These are phyloP conservation scores for Nasonovia ribisnigri DNA, from an alignment of 2,888 invertebrate species.

Conservation along the genomic window DNA sequence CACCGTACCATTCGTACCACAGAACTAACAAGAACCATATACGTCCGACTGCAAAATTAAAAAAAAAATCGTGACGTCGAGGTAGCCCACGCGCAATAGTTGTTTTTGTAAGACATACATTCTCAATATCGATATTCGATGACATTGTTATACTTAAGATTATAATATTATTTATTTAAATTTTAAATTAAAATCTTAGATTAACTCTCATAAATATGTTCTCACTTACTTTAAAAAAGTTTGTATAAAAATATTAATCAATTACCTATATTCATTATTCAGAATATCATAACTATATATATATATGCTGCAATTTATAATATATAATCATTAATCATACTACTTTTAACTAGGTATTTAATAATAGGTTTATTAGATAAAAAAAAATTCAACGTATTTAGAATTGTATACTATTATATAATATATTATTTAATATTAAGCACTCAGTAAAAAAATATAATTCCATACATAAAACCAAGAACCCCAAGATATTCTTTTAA, in stretches of 20 bases:
- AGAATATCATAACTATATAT: background rate
- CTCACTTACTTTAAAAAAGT: background rate
- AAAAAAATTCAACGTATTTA: background rate
- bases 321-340: background rate
- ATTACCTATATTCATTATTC: background rate
- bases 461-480: background rate
- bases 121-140: background rate
- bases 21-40: constrained; percentile 42
- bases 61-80: constrained; percentile 32
- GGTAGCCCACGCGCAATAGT: constrained; percentile 11
- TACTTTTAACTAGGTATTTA: background rate
- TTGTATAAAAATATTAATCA: background rate
- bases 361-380: too few species aligned
- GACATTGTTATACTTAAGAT: background rate
- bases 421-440: constrained; percentile 12
- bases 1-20: constrained; percentile 44
- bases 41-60: constrained; percentile 33
- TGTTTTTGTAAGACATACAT: background rate
- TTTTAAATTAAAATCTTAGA: background rate
- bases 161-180: background rate
- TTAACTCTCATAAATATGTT: background rate
- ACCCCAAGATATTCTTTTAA: background rate
- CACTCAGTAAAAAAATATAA: background rate
- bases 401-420: background rate
- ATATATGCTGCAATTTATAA: background rate